phyloP scores from a whole-genome alignment of 2,888 invertebrate genomes.

The Drosophila fungiperda region DNA sequence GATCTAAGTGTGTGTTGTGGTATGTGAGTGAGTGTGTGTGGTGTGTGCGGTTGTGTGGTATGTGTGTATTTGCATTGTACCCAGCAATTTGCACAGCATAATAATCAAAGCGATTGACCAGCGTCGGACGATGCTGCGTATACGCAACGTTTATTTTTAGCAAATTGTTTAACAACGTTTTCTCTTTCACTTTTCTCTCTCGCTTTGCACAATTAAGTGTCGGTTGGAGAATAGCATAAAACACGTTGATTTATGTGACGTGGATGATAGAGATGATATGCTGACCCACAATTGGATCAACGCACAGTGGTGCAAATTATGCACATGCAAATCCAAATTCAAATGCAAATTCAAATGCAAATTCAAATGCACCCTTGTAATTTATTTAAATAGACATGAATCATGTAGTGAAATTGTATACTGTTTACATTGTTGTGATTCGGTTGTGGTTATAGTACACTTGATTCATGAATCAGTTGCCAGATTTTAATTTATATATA shows the following conservation, averaged over 20 bases:
- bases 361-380: background rate
- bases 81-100: constrained; percentile 61
- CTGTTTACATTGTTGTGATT: background rate
- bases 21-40: constrained; percentile 2
- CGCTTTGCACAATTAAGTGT: constrained; percentile 65
- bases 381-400: background rate
- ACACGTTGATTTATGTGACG: constrained; percentile 22
- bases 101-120: constrained; percentile 67
- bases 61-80: constrained; percentile 47
- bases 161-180: constrained; percentile 71
- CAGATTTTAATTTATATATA: background rate
- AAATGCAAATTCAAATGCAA: no score
- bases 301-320: background rate
- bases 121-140: constrained; percentile 55
- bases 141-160: constrained; percentile 78
- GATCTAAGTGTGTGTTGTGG: constrained; percentile 24
- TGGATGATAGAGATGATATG: background rate
- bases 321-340: background rate
- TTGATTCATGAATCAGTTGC: constrained; percentile 1
- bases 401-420: background rate
- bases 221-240: constrained; percentile 20
- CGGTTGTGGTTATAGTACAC: background rate
- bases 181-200: constrained; percentile 8
- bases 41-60: constrained; percentile 8
- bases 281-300: background rate